Conservation (phyloP, 64 coral and sea anemone genomes). For the Porites lutea region DNA sequence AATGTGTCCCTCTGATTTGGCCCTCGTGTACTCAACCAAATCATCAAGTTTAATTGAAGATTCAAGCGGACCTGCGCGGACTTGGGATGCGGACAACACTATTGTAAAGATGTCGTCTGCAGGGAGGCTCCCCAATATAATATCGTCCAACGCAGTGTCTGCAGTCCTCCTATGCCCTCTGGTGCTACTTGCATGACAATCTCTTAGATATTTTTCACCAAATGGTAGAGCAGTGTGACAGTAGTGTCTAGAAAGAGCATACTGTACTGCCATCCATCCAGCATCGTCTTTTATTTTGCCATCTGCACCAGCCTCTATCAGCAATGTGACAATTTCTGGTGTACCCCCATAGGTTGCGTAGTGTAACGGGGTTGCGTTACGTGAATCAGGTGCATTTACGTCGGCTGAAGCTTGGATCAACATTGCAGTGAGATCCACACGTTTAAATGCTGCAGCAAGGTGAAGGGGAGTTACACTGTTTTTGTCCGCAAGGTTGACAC, state of each 20-base stretch:
- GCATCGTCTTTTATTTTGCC: background rate
- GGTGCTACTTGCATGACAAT: background rate
- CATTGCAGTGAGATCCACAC: background rate
- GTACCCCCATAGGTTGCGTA: constrained; percentile 59
- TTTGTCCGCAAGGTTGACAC: constrained; percentile 22
- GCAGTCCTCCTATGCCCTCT: background rate
- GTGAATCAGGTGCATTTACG: constrained; percentile 17
- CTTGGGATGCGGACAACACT: constrained; percentile 2
- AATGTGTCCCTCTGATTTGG: constrained; percentile 21
- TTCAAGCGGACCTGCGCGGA: constrained; percentile 5
- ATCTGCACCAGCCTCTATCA: constrained; percentile 28
- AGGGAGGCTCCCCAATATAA: constrained; percentile 24
- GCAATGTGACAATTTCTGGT: constrained; percentile 41
- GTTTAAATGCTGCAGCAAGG: constrained; percentile 39
- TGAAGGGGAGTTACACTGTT: constrained; percentile 36
- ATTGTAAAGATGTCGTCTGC: constrained; percentile 49
- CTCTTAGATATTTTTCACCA: constrained; percentile 21
- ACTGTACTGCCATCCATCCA: constrained; percentile 20
- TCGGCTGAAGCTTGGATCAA: constrained; percentile 29
- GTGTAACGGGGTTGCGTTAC: constrained; percentile 23
- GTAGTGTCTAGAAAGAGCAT: constrained; percentile 43
- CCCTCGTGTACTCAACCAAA: constrained; percentile 14
- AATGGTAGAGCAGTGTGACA: constrained; percentile 40
- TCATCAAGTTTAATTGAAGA: background rate
- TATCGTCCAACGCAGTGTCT: background rate